Percentiles rank a stretch among this genome's conserved stretches.
These are phyloP conservation scores for Tor tambroides DNA, from an alignment of 2,113 vertebrate genomes.

Conservation along the genomic window DNA sequence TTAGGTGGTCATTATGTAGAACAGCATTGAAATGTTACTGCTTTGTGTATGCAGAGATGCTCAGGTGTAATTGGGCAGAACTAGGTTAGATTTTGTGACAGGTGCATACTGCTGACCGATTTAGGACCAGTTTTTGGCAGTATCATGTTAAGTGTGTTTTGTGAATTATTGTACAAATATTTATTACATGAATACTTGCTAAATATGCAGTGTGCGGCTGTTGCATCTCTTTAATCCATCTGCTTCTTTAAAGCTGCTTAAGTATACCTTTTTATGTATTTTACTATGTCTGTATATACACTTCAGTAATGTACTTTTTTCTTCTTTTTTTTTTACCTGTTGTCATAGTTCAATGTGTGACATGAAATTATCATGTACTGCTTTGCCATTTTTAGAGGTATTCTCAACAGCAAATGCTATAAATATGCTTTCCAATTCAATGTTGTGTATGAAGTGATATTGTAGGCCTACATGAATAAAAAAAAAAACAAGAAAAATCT, in stretches of 20 bases:
- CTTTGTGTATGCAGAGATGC: conserved; percentile 34
- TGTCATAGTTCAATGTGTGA: background rate
- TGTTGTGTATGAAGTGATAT: conserved; percentile 25
- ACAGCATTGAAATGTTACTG: conserved; percentile 17
- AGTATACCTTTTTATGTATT: conserved; percentile 26
- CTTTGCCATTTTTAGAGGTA: conserved; percentile 7
- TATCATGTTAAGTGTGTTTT: conserved; percentile 39
- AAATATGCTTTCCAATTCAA: conserved; percentile 48
- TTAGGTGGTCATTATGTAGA: conserved; percentile 11
- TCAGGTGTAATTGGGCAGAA: conserved; percentile 41
- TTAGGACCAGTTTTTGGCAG: conserved; percentile 35
- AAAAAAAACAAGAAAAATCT: conserved; percentile 2
- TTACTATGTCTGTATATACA: conserved; percentile 13
- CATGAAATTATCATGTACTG: conserved; percentile 19
- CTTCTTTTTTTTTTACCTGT: background rate
- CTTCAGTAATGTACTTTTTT: background rate
- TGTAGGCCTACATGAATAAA: conserved; percentile 41
- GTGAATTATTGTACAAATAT: conserved; percentile 62
- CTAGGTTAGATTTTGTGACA: conserved; percentile 14
- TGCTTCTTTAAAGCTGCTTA: conserved; percentile 36
- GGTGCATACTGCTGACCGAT: conserved; percentile 1
- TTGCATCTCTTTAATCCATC: conserved; percentile 37
- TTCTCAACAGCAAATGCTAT: conserved; percentile 45
- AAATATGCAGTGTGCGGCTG: conserved; percentile 28
- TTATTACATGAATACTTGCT: conserved; percentile 52